phyloP scores from a whole-genome alignment of 2,888 invertebrate species.

The Morpho achilles region DNA sequence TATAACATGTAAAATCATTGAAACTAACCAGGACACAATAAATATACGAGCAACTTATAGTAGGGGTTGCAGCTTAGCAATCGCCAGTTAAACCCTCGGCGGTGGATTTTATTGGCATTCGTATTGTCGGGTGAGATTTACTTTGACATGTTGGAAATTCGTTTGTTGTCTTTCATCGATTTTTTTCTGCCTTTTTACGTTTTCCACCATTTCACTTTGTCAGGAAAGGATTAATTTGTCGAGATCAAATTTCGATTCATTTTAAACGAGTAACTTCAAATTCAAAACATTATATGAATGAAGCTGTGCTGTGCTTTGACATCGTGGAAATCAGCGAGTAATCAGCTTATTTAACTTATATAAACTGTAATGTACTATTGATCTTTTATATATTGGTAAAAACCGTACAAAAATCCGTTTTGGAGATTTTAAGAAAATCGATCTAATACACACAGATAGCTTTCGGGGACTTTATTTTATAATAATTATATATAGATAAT shows the following conservation, averaged over 20 bases:
- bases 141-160: constrained; percentile 73
- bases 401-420: too few relatives aligned
- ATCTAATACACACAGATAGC: too few relatives aligned
- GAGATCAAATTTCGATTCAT: constrained; percentile 16
- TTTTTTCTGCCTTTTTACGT: constrained; percentile 25
- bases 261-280: not conserved
- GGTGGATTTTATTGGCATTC: constrained; percentile 75
- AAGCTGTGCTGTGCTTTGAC: too few relatives aligned
- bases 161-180: constrained; percentile 55
- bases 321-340: too few relatives aligned
- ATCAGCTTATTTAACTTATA: too few relatives aligned
- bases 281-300: not conserved
- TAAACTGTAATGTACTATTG: too few relatives aligned
- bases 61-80: constrained; percentile 61
- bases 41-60: constrained; percentile 26
- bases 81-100: constrained; percentile 53
- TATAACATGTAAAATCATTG: too few relatives aligned
- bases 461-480: too few relatives aligned
- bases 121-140: constrained; percentile 74
- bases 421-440: too few relatives aligned
- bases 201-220: constrained; percentile 25
- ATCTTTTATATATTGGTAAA: too few relatives aligned
- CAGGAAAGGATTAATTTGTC: constrained; percentile 27
- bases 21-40: not conserved
- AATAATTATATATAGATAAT: too few relatives aligned